phyloP scores from a whole-genome alignment of 30 jellyfish, hydroid and myxozoan genomes.

The Aurelia aurita region DNA sequence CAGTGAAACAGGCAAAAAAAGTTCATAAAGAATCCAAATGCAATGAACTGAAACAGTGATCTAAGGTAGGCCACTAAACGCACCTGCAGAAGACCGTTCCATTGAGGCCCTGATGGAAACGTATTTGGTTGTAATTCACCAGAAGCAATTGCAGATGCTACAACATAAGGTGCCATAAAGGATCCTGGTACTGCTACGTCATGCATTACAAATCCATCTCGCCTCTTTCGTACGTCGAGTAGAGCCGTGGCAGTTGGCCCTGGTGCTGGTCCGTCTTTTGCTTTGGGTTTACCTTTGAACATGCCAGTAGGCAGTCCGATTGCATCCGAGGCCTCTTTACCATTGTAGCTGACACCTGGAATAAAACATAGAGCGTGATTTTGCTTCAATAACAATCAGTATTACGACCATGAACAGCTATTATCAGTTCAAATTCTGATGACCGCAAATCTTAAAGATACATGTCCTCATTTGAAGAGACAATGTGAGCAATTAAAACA shows the following conservation, averaged over 20 bases:
- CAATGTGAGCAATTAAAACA: too few relatives aligned
- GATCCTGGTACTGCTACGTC: constrained; percentile 94
- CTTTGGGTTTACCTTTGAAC: constrained; percentile 88
- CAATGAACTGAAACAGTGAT: not conserved
- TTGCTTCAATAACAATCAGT: too few relatives aligned
- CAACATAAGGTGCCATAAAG: constrained; percentile 90
- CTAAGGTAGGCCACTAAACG: not conserved
- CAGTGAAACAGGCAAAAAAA: too few relatives aligned
- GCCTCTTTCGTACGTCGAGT: constrained; percentile 82
- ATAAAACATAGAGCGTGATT: not conserved
- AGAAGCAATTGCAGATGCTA: constrained; percentile 93
- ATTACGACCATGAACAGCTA: too few relatives aligned
- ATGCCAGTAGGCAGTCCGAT: constrained; percentile 95
- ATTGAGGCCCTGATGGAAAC: constrained; percentile 95
- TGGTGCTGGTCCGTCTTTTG: constrained; percentile 91
- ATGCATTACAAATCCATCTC: constrained; percentile 95
- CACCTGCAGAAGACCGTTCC: constrained; percentile 89
- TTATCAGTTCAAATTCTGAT: too few relatives aligned
- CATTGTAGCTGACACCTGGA: constrained; percentile 89
- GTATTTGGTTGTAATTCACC: constrained; percentile 80
- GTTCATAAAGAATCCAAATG: not conserved
- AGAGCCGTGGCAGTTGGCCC: constrained; percentile 96
- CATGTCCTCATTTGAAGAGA: too few relatives aligned
- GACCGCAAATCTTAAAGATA: too few relatives aligned
- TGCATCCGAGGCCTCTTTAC: constrained; percentile 93